phyloP scores from a whole-genome alignment of 2,113 vertebrate genomes.

The Gopherus flavomarginatus region DNA sequence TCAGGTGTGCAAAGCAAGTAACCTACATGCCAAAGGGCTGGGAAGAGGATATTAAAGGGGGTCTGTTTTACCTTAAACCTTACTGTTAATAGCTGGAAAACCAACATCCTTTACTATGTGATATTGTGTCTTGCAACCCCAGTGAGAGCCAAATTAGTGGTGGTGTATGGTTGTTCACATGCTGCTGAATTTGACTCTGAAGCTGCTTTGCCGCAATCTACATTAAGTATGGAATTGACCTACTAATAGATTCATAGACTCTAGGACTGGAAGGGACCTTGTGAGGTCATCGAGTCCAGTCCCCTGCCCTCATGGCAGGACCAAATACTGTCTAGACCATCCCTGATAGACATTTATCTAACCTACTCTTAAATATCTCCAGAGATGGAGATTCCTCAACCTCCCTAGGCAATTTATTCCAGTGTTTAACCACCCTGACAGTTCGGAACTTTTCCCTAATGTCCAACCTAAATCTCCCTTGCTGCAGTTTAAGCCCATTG shows the following conservation, averaged over 20 bases:
- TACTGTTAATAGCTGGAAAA: not conserved
- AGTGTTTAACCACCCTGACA: no score
- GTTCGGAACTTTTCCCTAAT: no score
- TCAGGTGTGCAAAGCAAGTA: not conserved
- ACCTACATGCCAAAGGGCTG: not conserved
- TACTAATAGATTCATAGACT: not conserved
- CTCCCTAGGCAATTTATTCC: no score
- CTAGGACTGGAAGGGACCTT: no score
- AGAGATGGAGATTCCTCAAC: no score
- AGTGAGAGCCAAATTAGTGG: not conserved
- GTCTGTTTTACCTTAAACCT: not conserved
- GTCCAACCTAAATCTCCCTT: no score
- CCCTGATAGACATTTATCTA: no score
- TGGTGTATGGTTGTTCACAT: not conserved
- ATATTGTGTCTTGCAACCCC: not conserved
- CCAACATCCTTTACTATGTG: not conserved
- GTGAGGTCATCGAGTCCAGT: no score
- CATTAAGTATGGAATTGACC: not conserved
- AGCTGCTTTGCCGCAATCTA: not conserved
- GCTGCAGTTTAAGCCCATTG: no score
- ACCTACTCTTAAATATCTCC: no score
- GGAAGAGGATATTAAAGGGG: not conserved
- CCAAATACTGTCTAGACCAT: no score
- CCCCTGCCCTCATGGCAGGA: no score
- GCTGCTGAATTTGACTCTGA: constrained; percentile 20